Percentiles rank a stretch among this genome's conserved stretches.
Conservation (phyloP, 1,140 invertebrate genomes). For the Archegozetes longisetosus region DNA sequence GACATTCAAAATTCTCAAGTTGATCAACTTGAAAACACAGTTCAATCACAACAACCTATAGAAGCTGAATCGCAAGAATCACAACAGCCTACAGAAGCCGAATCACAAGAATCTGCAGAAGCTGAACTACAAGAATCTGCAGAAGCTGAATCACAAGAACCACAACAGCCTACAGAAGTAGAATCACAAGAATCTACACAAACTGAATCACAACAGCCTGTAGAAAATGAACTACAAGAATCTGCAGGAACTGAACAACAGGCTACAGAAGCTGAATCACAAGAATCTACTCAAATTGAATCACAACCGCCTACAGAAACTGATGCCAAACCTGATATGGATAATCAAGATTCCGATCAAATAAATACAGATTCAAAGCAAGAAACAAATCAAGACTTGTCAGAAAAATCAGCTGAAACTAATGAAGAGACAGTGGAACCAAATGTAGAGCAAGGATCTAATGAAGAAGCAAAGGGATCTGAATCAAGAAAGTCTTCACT, state of each 20-base stretch:
- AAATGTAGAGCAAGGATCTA: background rate
- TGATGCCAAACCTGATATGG: background rate
- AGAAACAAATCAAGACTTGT: background rate
- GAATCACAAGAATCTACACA: background rate
- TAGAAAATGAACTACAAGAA: background rate
- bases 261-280: background rate
- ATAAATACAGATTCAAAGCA: background rate
- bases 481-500: background rate
- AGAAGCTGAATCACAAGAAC: no score
- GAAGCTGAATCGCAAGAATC: no score
- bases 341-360: background rate
- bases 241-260: background rate
- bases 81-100: background rate
- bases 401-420: background rate
- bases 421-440: background rate
- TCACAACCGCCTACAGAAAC: background rate
- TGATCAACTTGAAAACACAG: no score
- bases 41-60: no score
- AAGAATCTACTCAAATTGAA: background rate
- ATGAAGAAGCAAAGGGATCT: background rate
- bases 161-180: no score
- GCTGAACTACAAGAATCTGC: no score
- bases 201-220: background rate
- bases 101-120: background rate
- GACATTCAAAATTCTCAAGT: no score